Evolutionary conservation across 2,888 invertebrate species (phyloP).

Genomic region (Criorhina ranunculi): DNA sequence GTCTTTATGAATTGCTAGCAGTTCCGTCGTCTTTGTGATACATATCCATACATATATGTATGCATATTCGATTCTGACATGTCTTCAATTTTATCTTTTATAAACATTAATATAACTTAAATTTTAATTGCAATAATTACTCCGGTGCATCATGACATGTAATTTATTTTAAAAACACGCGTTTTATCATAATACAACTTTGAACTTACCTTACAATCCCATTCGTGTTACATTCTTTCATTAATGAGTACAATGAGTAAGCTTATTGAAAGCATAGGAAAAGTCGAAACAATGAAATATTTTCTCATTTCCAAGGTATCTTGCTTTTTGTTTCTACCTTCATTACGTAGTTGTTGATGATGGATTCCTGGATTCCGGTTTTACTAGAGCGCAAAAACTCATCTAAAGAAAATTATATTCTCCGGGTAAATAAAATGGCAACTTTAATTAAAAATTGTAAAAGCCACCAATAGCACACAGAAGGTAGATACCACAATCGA

Average conservation of each 20-base stretch:
- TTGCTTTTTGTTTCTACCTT: slow-evolving; percentile 46
- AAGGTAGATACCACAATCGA: slow-evolving; percentile 46
- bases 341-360: slow-evolving; percentile 56
- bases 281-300: slow-evolving; percentile 69
- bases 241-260: slow-evolving; percentile 69
- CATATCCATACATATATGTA: no score
- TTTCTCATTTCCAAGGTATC: slow-evolving; percentile 61
- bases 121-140: slow-evolving; percentile 31
- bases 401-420: slow-evolving; percentile 75
- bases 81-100: neutral
- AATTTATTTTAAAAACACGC: no score
- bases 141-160: slow-evolving; percentile 32
- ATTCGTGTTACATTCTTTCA: slow-evolving; percentile 61
- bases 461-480: slow-evolving; percentile 65
- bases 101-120: slow-evolving; percentile 22
- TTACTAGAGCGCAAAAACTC: slow-evolving; percentile 70
- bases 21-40: neutral
- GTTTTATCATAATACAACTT: slow-evolving; percentile 21
- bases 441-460: slow-evolving; percentile 75
- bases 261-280: slow-evolving; percentile 67
- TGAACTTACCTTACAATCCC: no score
- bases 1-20: no score
- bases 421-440: slow-evolving; percentile 75
- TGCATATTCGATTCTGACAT: neutral
- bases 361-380: slow-evolving; percentile 69